Evolutionary conservation across 2,888 invertebrate species (phyloP).

Genomic region (Conistra vaccinii): DNA sequence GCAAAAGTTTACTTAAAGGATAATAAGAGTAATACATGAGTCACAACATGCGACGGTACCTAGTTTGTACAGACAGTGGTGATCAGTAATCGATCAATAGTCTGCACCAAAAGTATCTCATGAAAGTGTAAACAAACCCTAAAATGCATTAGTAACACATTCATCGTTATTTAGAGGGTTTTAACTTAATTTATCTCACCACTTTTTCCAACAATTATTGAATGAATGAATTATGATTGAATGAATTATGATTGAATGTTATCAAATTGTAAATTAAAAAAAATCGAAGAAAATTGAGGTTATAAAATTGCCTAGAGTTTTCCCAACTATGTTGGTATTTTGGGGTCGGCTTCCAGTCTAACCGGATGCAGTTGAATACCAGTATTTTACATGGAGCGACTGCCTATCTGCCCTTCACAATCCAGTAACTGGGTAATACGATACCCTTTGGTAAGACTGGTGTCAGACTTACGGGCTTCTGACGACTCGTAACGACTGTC

Average conservation of each 20-base stretch:
- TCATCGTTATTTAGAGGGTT: neutral
- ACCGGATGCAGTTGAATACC: too few relatives aligned
- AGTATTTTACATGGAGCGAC: too few relatives aligned
- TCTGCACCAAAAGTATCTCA: neutral
- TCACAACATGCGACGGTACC: neutral
- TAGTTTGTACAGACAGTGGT: neutral
- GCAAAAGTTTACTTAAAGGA: conserved; percentile 19
- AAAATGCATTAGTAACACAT: neutral
- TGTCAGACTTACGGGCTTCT: too few relatives aligned
- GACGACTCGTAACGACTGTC: too few relatives aligned
- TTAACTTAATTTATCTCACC: neutral
- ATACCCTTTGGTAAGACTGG: too few relatives aligned
- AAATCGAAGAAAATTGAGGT: neutral
- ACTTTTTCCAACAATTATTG: neutral
- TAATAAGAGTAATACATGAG: conserved; percentile 7
- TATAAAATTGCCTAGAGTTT: too few relatives aligned
- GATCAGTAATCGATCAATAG: neutral
- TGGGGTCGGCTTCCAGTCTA: too few relatives aligned
- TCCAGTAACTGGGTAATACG: too few relatives aligned
- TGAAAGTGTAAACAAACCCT: conserved; percentile 1
- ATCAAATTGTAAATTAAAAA: neutral
- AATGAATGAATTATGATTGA: too few relatives aligned
- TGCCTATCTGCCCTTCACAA: too few relatives aligned
- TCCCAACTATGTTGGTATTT: too few relatives aligned
- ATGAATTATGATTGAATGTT: too few relatives aligned